Conservation (phyloP, 2,113 vertebrate genomes). For the Leiothrix lutea region DNA sequence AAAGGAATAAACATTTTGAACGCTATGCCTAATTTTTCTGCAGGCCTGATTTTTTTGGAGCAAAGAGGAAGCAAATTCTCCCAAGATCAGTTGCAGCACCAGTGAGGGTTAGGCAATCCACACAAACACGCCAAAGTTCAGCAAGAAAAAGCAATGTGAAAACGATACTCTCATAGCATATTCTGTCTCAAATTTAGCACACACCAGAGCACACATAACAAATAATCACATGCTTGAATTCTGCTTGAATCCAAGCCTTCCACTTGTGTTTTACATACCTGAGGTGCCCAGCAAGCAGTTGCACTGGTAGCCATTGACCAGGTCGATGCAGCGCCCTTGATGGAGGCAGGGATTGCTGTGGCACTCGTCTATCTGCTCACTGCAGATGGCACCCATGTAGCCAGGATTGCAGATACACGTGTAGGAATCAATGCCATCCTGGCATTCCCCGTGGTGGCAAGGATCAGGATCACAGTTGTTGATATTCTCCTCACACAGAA, state of each 20-base stretch:
- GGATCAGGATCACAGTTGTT: slow-evolving; percentile 89
- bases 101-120: not conserved
- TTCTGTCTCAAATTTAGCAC: not conserved
- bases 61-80: not conserved
- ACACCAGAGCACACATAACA: not conserved
- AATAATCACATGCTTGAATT: not conserved
- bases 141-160: not conserved
- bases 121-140: not conserved
- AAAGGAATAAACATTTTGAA: not conserved
- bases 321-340: slow-evolving; percentile 87
- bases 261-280: slow-evolving; percentile 62
- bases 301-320: slow-evolving; percentile 90
- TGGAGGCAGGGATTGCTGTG: slow-evolving; percentile 90
- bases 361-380: slow-evolving; percentile 88
- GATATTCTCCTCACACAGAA: slow-evolving; percentile 85
- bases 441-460: slow-evolving; percentile 89
- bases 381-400: slow-evolving; percentile 91
- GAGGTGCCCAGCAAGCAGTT: slow-evolving; percentile 85
- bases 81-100: not conserved
- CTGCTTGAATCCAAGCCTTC: not conserved
- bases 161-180: not conserved
- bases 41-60: not conserved
- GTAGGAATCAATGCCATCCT: slow-evolving; percentile 89
- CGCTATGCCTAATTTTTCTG: not conserved
- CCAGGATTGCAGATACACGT: slow-evolving; percentile 85